Conservation (phyloP, 2,797 vertebrate species). For the Sternarchorhynchus goeldii region DNA sequence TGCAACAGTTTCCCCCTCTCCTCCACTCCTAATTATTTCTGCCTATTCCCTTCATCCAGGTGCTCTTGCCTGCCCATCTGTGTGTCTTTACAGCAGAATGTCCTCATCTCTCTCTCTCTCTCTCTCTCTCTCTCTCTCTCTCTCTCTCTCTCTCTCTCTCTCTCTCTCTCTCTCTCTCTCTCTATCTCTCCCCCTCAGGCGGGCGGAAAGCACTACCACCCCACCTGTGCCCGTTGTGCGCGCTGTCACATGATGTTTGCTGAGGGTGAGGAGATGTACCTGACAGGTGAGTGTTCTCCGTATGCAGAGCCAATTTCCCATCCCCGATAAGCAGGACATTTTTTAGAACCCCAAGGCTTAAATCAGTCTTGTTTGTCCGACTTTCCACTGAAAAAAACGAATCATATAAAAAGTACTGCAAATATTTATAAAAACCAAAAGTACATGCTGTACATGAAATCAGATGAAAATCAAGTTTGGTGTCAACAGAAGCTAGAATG, state of each 20-base stretch:
- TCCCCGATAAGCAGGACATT: too few relatives aligned
- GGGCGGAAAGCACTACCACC: conserved; percentile 95
- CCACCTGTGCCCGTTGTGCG: conserved; percentile 90
- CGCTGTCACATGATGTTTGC: conserved; percentile 96
- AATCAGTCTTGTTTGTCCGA: too few relatives aligned
- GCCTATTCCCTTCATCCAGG: conserved; percentile 7
- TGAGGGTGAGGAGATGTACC: conserved; percentile 96
- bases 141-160: background rate
- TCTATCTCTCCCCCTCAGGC: conserved; percentile 72
- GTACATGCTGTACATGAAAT: too few relatives aligned
- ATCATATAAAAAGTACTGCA: too few relatives aligned
- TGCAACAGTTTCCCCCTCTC: background rate
- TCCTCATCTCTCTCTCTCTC: background rate
- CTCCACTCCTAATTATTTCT: background rate
- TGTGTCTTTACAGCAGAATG: background rate
- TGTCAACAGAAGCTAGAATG: too few relatives aligned
- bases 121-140: conserved; percentile 4
- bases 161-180: too few relatives aligned
- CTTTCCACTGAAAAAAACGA: too few relatives aligned
- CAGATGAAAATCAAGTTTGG: too few relatives aligned
- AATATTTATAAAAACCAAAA: too few relatives aligned
- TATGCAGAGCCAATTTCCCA: too few relatives aligned
- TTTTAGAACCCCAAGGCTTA: too few relatives aligned
- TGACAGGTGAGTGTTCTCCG: conserved; percentile 81
- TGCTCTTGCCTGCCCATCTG: background rate